These are phyloP conservation scores for Thinocorus orbignyianus DNA, from an alignment of 2,113 vertebrate genomes.

Conservation along the genomic window DNA sequence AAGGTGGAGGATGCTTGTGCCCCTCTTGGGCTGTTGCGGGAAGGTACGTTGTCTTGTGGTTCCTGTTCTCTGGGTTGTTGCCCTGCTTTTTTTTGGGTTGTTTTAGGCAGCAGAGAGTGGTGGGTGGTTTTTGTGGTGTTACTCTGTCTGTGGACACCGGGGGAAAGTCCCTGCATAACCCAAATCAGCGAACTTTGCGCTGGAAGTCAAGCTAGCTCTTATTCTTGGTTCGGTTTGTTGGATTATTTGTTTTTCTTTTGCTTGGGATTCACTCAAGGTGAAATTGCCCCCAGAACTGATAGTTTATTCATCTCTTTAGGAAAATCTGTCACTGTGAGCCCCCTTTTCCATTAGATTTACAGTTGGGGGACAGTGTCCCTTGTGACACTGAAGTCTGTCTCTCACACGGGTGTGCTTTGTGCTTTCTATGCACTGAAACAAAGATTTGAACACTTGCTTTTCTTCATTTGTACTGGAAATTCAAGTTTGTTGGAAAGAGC, in stretches of 20 bases:
- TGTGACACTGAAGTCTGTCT: neutral
- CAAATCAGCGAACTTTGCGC: constrained; percentile 49
- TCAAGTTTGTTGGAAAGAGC: rapidly evolving
- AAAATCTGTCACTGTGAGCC: neutral
- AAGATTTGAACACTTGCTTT: neutral
- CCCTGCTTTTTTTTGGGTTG: neutral
- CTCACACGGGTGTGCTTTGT: neutral
- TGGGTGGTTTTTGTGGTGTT: neutral
- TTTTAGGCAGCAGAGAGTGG: neutral
- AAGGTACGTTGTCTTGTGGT: constrained; percentile 3
- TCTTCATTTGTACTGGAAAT: neutral
- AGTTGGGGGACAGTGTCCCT: neutral
- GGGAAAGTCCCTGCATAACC: constrained; percentile 16
- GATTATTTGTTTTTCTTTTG: no score
- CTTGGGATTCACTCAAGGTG: neutral
- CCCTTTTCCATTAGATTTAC: rapidly evolving
- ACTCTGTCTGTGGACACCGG: neutral
- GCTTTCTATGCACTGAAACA: neutral
- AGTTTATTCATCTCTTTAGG: neutral
- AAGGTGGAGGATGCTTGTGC: neutral
- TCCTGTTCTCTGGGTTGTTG: neutral
- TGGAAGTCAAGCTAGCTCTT: neutral
- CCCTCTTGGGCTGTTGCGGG: constrained; percentile 34
- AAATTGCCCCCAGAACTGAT: neutral
- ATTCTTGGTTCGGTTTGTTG: neutral